These are phyloP conservation scores for Paedocypris sp. DNA, from an alignment of 2,113 vertebrate species.

Conservation along the genomic window DNA sequence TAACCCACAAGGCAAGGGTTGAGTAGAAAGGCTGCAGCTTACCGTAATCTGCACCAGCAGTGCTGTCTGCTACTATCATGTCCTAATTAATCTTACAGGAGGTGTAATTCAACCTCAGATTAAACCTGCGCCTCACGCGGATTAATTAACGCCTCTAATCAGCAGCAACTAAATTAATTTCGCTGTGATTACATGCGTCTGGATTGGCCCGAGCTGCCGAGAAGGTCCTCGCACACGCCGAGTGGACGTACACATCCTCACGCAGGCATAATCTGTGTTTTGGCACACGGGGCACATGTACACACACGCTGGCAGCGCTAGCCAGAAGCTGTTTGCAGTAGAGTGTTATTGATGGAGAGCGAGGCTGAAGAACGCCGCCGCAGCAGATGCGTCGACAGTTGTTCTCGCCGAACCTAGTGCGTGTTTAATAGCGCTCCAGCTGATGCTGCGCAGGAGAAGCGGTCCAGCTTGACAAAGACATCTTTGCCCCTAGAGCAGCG, in stretches of 20 bases:
- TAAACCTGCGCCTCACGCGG: constrained; percentile 84
- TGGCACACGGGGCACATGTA: constrained; percentile 11
- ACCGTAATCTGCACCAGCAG: constrained; percentile 85
- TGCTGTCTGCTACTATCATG: constrained; percentile 87
- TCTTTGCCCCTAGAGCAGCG: background rate
- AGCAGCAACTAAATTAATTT: constrained; percentile 94
- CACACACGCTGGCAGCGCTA: constrained; percentile 10
- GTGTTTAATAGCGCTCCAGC: constrained; percentile 21
- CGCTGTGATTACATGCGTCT: constrained; percentile 85
- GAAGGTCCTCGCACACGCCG: constrained; percentile 6
- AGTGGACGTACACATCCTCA: background rate
- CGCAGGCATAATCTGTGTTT: constrained; percentile 18
- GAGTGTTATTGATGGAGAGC: constrained; percentile 33
- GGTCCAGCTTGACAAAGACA: background rate
- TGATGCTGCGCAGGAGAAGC: constrained; percentile 1
- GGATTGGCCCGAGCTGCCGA: constrained; percentile 75
- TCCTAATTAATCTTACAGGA: constrained; percentile 96
- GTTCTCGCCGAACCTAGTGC: constrained; percentile 17
- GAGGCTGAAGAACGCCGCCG: constrained; percentile 15
- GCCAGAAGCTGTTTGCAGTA: constrained; percentile 23
- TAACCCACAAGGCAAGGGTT: too few relatives aligned
- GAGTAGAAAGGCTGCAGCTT: constrained; percentile 64
- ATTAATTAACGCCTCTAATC: constrained; percentile 96
- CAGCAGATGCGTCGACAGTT: constrained; percentile 31
- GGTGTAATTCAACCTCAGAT: constrained; percentile 92